Evolutionary conservation across 2,113 vertebrate species (phyloP).

Genomic region (Thalassarche chlororhynchos): DNA sequence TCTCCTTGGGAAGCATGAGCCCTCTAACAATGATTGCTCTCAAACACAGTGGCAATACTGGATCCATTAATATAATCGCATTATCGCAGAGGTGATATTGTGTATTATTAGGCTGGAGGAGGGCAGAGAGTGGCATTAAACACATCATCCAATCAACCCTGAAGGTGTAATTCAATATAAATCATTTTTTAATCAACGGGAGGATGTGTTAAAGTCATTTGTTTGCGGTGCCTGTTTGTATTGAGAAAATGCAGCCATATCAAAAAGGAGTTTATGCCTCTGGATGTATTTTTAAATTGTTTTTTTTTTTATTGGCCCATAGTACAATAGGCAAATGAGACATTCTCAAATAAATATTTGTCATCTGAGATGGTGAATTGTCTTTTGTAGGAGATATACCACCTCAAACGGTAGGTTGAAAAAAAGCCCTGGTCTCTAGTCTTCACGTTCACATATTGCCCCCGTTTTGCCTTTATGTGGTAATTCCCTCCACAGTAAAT

Average conservation of each 20-base stretch:
- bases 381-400: too few species aligned
- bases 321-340: neutral
- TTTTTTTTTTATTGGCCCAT: neutral
- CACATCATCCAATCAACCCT: neutral
- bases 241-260: neutral
- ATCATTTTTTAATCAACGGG: neutral
- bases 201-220: neutral
- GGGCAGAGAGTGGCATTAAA: neutral
- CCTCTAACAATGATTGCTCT: neutral
- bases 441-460: accelerated
- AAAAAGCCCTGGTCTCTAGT: neutral
- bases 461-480: neutral
- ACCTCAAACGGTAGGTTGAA: neutral
- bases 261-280: neutral
- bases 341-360: neutral
- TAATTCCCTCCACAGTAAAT: neutral
- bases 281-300: neutral
- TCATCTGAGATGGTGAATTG: neutral
- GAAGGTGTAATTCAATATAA: neutral
- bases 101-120: neutral
- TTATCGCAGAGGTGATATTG: neutral
- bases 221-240: neutral
- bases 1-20: neutral
- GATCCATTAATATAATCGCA: neutral
- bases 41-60: neutral